Evolutionary conservation across 2,888 invertebrate genomes (phyloP), one percentile per base, ranked within the genome.

Genomic region (Ceratothoa steindachneri): DNA sequence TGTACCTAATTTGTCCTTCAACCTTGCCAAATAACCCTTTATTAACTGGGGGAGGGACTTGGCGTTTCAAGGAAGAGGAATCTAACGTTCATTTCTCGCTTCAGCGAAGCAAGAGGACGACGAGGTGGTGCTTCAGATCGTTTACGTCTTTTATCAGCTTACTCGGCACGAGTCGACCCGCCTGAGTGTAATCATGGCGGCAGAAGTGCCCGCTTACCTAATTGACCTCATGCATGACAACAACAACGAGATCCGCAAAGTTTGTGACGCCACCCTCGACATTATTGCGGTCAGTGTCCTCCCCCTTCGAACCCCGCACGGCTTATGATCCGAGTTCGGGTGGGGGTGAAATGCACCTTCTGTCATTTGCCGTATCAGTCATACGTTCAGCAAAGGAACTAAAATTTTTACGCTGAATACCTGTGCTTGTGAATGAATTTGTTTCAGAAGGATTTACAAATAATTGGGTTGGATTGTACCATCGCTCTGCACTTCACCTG

Each of bases 211-310:
- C 24, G 95, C 95, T 5, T 97, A 97, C 85, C 88, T 99, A 74
- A 93, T 98, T 80, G 97, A 98, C 85, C 87, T 99, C 82, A 93
- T 98, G 91, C 95, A 97, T 85, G 97, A 99, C 85, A 95, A 96
- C 85, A 97, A 97, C 85, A 89, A 91, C 77, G 91, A 93, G 84
- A 95, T 97, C 78, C 88, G 97, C 80, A 93, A 93, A 86, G 91
- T 98, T 82, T 98, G 97, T 84, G 96, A 97, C 84, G 90, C 91
- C 77, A 97, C 97, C 81, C 88, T 99, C 78, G 96, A 97, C 84
- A 92, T 97, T 68, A 95, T 99, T 82, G 93, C 95, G 19, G 93
- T 95, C 84, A 85, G 87, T 85, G 66, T n/a, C 12, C 29, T 29
- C 19, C 67, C 68, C 22, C 4, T 19, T 72, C 9, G 5, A 19